Evolutionary conservation across 2,113 vertebrate genomes (phyloP), one percentile per base, ranked within the genome.

Genomic region (Chiloscyllium plagiosum): DNA sequence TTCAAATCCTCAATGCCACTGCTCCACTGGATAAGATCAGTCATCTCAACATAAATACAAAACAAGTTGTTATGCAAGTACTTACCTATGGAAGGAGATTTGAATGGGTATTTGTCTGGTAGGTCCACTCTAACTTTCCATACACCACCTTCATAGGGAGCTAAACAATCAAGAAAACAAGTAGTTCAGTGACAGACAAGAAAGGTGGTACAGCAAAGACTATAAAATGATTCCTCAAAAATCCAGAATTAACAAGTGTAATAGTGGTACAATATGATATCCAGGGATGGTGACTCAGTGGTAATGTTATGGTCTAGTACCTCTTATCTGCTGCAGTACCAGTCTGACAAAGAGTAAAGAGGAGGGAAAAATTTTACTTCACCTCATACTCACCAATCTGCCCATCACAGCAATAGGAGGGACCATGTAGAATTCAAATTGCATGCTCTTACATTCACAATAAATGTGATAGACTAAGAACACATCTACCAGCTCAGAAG

Each of bases 81-180:
- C 97, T 87, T 98, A 99, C 99, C 99, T 99, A 99, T 99, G 97
- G 99, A 99, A 12, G 99, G 99, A 96, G 99, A 99, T 97, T 99
- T 99, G 98, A 99, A 99, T 96, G 99, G 99, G 96, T 99, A 99
- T 99, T 99, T 99, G 97, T 99, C 99, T 80, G 99, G 99, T 97
- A 99, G 99, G 98, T 99, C 99, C 98, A 99, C 99, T 98, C 99
- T 98, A 97, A 99, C 99, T 98, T 99, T 99, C 99, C 99, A 99
- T 26, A 99, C 99, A 72, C 99, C 99, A 4, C 99, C 99, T 98
- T 99, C 99, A 37, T 99, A 99, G 0, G 99, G 99, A 97, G 99
- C 99, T 99, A 96, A 72, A 96, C 97, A 5, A 94, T 95, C 50
- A 96, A 96, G 96, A 96, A 97, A 97, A 96, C n/a, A 61, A 37